phyloP scores from a whole-genome alignment of 2,888 invertebrate species.

The Abrostola triplasia region DNA sequence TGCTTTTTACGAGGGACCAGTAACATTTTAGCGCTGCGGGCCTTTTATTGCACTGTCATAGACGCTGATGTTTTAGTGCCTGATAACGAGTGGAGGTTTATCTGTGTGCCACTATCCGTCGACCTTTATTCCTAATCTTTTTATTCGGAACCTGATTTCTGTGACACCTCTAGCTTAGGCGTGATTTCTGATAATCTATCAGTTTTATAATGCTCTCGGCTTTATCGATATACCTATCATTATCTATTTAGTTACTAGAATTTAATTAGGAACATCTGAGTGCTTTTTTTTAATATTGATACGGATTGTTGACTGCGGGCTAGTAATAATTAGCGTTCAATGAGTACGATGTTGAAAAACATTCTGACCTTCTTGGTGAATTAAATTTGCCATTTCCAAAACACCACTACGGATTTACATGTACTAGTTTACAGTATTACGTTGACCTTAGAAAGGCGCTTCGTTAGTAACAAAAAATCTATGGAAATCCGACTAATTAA shows the following conservation, averaged over 20 bases:
- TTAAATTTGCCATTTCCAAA: slow-evolving; percentile 16
- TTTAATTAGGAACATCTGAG: too few species aligned
- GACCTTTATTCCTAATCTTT: slow-evolving; percentile 62
- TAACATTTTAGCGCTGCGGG: slow-evolving; percentile 88
- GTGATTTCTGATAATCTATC: slow-evolving; percentile 9
- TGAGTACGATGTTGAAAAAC: background rate
- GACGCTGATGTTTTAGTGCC: slow-evolving; percentile 83
- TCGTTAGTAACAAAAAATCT: slow-evolving; percentile 57
- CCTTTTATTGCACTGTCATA: slow-evolving; percentile 84
- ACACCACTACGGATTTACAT: slow-evolving; percentile 17
- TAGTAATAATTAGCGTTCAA: too few species aligned
- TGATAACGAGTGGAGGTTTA: slow-evolving; percentile 81
- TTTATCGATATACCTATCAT: background rate
- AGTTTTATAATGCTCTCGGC: background rate
- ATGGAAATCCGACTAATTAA: slow-evolving; percentile 57
- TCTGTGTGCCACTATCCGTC: slow-evolving; percentile 57
- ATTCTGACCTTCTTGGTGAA: background rate
- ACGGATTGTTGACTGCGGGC: too few species aligned
- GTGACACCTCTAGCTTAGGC: slow-evolving; percentile 28
- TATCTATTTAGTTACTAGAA: background rate
- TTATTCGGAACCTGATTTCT: slow-evolving; percentile 52
- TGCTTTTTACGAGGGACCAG: slow-evolving; percentile 83
- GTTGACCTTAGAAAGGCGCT: slow-evolving; percentile 55
- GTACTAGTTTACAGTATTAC: slow-evolving; percentile 15
- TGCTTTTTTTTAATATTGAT: too few species aligned